Evolutionary conservation across 2,888 invertebrate genomes (phyloP), one percentile per base, ranked within the genome.

Genomic region (Agonopterix arenella): DNA sequence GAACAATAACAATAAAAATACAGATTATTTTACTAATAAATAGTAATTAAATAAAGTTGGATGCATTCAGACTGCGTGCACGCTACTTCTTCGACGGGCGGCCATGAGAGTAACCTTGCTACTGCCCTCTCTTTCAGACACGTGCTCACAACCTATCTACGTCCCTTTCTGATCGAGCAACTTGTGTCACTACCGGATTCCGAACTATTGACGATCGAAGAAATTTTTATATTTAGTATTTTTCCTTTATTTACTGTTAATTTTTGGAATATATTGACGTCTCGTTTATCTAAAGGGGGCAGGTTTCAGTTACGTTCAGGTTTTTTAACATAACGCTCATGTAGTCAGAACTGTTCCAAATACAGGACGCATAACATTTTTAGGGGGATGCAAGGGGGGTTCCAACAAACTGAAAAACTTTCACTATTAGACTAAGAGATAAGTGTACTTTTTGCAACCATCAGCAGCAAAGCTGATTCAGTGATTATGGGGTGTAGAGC

Each of bases 51-150:
- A 18, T 41, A 45, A 45, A 18, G 36, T 48, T 48, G 8, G 38
- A 44, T 48, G 36, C 44, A 36, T 44, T 48, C 36, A 11, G 7
- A 40, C 16, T 16, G 45, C 44, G 45, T 44, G 48, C 48, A 44
- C 48, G 7, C 48, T 45, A 45, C 38, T 8, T 2, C n/a, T 44
- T 11, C 62, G 66, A 64, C 63, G 60, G 49, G 53, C 70, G 85
- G 74, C 86, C 85, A 67, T 86, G 43, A 43, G 66, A 62, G 64
- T 79, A 85, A 80, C 86, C 85, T 86, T 84, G 86, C 70, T 73
- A 56, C 61, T 51, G 57, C 60, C 53, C 55, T 80, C 84, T 68
- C 76, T 66, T 66, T 84, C 76, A 49, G 60, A 55, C 77, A 38
- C 56, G 54, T n/a, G 48, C 28, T 41, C 45, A 43, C n/a, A 11